These are phyloP conservation scores for Danio albolineatus DNA, from an alignment of 2,797 vertebrate species.

Conservation along the genomic window DNA sequence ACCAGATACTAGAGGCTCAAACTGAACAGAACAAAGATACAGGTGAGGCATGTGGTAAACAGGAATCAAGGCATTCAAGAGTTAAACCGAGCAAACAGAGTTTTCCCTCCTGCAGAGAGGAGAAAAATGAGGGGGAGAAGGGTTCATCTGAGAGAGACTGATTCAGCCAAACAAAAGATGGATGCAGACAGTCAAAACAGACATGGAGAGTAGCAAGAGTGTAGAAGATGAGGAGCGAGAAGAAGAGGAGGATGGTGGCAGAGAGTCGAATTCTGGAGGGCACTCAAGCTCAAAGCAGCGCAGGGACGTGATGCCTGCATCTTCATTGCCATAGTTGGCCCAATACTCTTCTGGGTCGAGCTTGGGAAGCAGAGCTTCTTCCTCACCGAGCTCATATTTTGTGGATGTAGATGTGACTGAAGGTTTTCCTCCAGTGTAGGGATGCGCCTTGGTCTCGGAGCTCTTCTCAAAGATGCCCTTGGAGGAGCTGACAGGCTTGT, in stretches of 20 bases:
- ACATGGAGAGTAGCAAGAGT: constrained; percentile 70
- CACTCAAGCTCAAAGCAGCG: constrained; percentile 84
- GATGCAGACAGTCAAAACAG: constrained; percentile 72
- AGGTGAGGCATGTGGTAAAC: constrained; percentile 58
- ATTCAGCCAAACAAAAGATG: constrained; percentile 79
- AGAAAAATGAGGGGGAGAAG: constrained; percentile 58
- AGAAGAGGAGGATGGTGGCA: constrained; percentile 71
- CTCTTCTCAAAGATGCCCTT: constrained; percentile 81
- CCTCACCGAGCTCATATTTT: constrained; percentile 88
- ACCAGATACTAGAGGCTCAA: constrained; percentile 60
- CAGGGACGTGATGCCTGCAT: constrained; percentile 79
- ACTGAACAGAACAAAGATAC: constrained; percentile 69
- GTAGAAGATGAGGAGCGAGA: constrained; percentile 59
- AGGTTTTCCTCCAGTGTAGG: constrained; percentile 74
- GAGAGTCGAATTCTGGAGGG: constrained; percentile 77
- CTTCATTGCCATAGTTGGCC: constrained; percentile 87
- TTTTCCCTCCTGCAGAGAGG: constrained; percentile 76
- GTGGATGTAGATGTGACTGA: constrained; percentile 81
- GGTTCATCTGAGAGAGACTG: constrained; percentile 55
- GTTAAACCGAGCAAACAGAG: constrained; percentile 52
- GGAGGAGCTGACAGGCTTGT: constrained; percentile 81
- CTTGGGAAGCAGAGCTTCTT: constrained; percentile 87
- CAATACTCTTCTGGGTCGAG: constrained; percentile 87
- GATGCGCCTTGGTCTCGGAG: constrained; percentile 78
- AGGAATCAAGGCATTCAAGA: constrained; percentile 59